Conservation (phyloP, 2,888 invertebrate genomes). For the Gymnocheta viridis region DNA sequence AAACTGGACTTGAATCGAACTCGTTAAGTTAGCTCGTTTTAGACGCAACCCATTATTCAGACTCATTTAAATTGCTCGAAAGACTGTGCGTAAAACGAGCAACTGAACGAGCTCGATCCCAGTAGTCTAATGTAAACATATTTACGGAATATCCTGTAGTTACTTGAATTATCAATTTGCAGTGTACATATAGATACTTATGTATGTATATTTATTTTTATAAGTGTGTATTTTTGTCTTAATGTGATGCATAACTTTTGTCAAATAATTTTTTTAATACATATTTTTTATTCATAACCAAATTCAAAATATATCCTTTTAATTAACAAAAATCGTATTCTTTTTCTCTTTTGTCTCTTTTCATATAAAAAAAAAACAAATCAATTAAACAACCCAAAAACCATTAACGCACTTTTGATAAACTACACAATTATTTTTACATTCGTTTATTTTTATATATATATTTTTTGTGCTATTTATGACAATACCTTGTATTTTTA, state of each 20-base stretch:
- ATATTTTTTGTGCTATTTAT: background rate
- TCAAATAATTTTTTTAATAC: conserved; percentile 15
- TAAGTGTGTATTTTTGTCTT: conserved; percentile 29
- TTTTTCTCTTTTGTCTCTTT: conserved; percentile 66
- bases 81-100: too few species aligned
- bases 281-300: conserved; percentile 32
- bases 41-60: too few species aligned
- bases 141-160: too few species aligned
- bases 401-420: conserved; percentile 30
- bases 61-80: too few species aligned
- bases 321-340: conserved; percentile 59
- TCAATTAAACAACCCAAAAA: conserved; percentile 42
- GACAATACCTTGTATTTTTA: background rate
- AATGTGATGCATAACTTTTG: conserved; percentile 15
- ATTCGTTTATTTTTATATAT: background rate
- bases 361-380: conserved; percentile 47
- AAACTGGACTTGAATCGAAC: too few species aligned
- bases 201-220: background rate
- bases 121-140: too few species aligned
- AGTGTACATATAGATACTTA: background rate
- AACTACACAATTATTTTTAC: conserved; percentile 20
- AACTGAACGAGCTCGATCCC: too few species aligned
- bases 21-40: too few species aligned
- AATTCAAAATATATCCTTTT: conserved; percentile 44
- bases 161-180: too few species aligned